Percentiles rank a stretch among this genome's conserved stretches.
phyloP scores from a whole-genome alignment of 2,888 invertebrate genomes.

The Drosophila leonis region DNA sequence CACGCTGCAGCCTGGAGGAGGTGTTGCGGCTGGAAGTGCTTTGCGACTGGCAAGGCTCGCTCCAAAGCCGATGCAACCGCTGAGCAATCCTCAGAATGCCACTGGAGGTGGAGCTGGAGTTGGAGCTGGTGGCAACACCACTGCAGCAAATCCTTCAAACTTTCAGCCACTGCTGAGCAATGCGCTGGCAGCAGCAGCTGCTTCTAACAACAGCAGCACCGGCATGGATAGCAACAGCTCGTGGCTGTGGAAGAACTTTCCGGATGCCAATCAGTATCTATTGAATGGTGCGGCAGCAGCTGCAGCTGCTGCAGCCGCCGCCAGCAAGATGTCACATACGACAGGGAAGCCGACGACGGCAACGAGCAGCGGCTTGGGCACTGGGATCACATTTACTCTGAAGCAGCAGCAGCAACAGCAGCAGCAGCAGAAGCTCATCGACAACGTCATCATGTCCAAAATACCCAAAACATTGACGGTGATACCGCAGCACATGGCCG shows the following conservation, averaged over 20 bases:
- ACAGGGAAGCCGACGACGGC: slow-evolving; percentile 79
- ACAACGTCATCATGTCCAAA: slow-evolving; percentile 88
- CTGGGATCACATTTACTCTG: slow-evolving; percentile 50
- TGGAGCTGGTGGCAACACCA: neutral
- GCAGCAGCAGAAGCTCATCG: slow-evolving; percentile 81
- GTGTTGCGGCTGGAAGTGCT: neutral
- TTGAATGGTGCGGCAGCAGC: slow-evolving; percentile 75
- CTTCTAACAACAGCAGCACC: slow-evolving; percentile 30
- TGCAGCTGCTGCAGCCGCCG: neutral
- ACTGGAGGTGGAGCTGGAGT: neutral
- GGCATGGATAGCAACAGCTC: slow-evolving; percentile 48
- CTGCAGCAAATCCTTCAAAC: slow-evolving; percentile 11
- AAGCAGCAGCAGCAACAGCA: slow-evolving; percentile 66
- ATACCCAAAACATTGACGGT: slow-evolving; percentile 93
- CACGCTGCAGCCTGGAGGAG: slow-evolving; percentile 36
- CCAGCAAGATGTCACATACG: slow-evolving; percentile 64
- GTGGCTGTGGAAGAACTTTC: slow-evolving; percentile 84
- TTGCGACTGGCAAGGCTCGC: slow-evolving; percentile 59
- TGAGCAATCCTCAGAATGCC: slow-evolving; percentile 58
- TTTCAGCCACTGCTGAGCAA: slow-evolving; percentile 71
- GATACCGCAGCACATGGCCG: slow-evolving; percentile 88
- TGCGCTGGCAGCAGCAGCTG: slow-evolving; percentile 49
- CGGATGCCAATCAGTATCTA: slow-evolving; percentile 80
- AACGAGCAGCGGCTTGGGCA: slow-evolving; percentile 32
- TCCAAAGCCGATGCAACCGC: slow-evolving; percentile 66